Conservation (phyloP, 1,140 invertebrate species). For the Dolichoris vasculosae region DNA sequence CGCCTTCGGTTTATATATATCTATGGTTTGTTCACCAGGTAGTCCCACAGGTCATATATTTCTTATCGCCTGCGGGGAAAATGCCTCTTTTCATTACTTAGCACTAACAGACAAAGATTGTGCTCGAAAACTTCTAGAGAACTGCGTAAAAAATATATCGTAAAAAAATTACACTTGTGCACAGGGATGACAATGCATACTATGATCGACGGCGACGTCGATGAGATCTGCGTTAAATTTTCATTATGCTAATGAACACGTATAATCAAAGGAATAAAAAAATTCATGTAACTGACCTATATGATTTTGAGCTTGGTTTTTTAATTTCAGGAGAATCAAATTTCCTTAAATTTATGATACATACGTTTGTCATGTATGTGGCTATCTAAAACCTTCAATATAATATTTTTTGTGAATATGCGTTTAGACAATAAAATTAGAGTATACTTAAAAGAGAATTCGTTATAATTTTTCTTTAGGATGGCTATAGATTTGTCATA, state of each 20-base stretch:
- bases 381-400: slow-evolving; percentile 27
- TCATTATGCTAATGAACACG: background rate
- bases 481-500: slow-evolving; percentile 26
- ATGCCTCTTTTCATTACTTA: slow-evolving; percentile 30
- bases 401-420: slow-evolving; percentile 24
- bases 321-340: slow-evolving; percentile 27
- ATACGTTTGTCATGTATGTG: background rate
- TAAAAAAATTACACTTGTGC: background rate
- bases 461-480: slow-evolving; percentile 4
- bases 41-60: slow-evolving; percentile 59
- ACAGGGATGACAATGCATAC: background rate
- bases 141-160: background rate
- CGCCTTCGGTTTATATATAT: slow-evolving; percentile 47
- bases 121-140: slow-evolving; percentile 23
- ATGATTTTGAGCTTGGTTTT: background rate
- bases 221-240: background rate
- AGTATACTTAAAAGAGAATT: background rate
- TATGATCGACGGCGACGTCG: too few species aligned
- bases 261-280: background rate
- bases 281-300: background rate
- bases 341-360: slow-evolving; percentile 34
- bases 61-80: slow-evolving; percentile 65
- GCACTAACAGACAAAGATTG: background rate
- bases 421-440: slow-evolving; percentile 2
- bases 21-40: background rate